These are phyloP conservation scores for Nibea albiflora DNA, from an alignment of 2,113 vertebrate genomes.

Conservation along the genomic window DNA sequence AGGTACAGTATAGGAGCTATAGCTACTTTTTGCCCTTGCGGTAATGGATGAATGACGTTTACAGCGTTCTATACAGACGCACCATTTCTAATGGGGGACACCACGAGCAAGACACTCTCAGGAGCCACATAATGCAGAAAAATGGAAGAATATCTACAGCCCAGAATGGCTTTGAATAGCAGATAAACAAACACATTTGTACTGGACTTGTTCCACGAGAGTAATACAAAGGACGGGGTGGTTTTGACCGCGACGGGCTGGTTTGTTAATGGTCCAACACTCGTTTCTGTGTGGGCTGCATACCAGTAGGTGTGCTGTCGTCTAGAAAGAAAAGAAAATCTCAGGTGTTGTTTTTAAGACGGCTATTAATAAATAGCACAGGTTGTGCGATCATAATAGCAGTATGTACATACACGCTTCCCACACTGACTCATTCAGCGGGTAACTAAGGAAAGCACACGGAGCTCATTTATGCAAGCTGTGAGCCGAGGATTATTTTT, in stretches of 20 bases:
- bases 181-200: not conserved
- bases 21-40: not conserved
- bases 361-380: slow-evolving; percentile 5
- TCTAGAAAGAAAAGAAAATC: not conserved
- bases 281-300: not conserved
- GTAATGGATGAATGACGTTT: not conserved
- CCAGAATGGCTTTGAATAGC: not conserved
- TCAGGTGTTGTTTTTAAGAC: not conserved
- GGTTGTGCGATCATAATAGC: slow-evolving; percentile 1
- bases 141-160: not conserved
- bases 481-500: not conserved
- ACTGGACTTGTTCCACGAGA: not conserved
- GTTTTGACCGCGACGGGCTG: no score
- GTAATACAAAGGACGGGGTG: not conserved
- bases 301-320: not conserved
- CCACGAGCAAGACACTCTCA: not conserved
- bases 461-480: slow-evolving; percentile 25
- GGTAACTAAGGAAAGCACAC: slow-evolving; percentile 28
- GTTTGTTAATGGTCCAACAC: not conserved
- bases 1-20: no score
- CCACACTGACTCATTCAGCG: slow-evolving; percentile 29
- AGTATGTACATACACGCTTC: slow-evolving; percentile 12
- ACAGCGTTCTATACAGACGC: not conserved
- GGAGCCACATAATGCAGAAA: not conserved
- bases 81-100: not conserved